phyloP scores from a whole-genome alignment of 2,888 invertebrate species.

The Arge pagana region DNA sequence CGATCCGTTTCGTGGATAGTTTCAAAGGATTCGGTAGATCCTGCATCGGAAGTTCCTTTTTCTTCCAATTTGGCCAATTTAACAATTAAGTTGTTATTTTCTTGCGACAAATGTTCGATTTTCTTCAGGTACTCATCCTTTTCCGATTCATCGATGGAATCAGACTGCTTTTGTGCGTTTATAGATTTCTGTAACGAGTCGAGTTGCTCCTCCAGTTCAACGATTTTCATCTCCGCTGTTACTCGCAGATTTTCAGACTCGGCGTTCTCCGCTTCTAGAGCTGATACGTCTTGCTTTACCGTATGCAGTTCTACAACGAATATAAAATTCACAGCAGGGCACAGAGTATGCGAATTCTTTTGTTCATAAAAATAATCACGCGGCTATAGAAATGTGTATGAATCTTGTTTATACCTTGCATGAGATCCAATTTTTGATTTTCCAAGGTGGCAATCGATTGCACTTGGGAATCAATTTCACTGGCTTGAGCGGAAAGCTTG shows the following conservation, averaged over 20 bases:
- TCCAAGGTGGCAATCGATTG: slow-evolving; percentile 67
- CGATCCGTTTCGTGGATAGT: slow-evolving; percentile 41
- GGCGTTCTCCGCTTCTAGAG: slow-evolving; percentile 67
- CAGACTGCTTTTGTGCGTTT: slow-evolving; percentile 60
- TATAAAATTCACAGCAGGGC: neutral
- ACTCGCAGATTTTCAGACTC: slow-evolving; percentile 72
- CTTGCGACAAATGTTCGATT: slow-evolving; percentile 66
- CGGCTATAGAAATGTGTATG: neutral
- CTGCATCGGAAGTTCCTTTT: slow-evolving; percentile 43
- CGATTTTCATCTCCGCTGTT: slow-evolving; percentile 77
- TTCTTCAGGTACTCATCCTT: slow-evolving; percentile 62
- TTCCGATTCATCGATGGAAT: slow-evolving; percentile 59
- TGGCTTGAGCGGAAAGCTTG: slow-evolving; percentile 48
- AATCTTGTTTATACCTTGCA: slow-evolving; percentile 68
- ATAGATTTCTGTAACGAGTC: slow-evolving; percentile 57
- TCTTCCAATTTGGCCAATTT: slow-evolving; percentile 71
- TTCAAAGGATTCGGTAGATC: slow-evolving; percentile 48
- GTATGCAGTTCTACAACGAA: slow-evolving; percentile 50
- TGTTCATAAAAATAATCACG: slow-evolving; percentile 11
- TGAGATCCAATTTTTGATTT: slow-evolving; percentile 71
- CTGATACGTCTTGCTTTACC: slow-evolving; percentile 66
- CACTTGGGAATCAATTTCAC: slow-evolving; percentile 61
- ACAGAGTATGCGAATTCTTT: neutral
- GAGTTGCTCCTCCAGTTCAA: slow-evolving; percentile 79
- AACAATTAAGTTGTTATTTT: slow-evolving; percentile 75